phyloP scores from a whole-genome alignment of 2,797 vertebrate species.

The Mormyrus hasselquistii region DNA sequence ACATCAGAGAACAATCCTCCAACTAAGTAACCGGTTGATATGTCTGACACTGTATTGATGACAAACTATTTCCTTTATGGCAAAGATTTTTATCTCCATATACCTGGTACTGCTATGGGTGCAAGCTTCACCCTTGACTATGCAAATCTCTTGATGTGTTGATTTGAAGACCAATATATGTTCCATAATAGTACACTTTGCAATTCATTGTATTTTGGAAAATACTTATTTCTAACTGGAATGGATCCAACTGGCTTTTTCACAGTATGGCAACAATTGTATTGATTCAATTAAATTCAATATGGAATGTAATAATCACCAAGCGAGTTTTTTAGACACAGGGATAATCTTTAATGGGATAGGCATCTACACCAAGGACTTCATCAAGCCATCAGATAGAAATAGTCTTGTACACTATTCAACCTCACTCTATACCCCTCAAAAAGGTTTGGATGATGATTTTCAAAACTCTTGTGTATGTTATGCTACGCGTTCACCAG shows the following conservation, averaged over 20 bases:
- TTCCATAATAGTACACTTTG: background rate
- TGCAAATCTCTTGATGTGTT: background rate
- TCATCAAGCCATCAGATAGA: background rate
- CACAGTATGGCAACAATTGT: background rate
- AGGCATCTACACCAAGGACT: background rate
- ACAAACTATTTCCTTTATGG: background rate
- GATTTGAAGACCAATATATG: background rate
- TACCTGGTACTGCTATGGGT: background rate
- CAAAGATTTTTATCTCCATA: background rate
- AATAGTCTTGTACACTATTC: background rate
- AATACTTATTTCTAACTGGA: background rate
- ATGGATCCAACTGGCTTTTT: background rate
- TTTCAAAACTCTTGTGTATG: background rate
- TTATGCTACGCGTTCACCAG: background rate
- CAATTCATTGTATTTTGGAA: background rate
- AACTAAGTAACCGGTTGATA: background rate
- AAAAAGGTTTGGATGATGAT: background rate
- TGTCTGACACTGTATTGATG: background rate
- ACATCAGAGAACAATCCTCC: background rate
- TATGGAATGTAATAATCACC: background rate
- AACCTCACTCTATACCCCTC: background rate
- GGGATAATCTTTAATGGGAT: background rate
- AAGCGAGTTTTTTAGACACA: background rate
- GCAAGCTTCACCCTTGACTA: background rate
- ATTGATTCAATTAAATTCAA: background rate